Evolutionary conservation across 1,140 invertebrate genomes (phyloP), one percentile per base, ranked within the genome.

Genomic region (Eupeodes corollae): DNA sequence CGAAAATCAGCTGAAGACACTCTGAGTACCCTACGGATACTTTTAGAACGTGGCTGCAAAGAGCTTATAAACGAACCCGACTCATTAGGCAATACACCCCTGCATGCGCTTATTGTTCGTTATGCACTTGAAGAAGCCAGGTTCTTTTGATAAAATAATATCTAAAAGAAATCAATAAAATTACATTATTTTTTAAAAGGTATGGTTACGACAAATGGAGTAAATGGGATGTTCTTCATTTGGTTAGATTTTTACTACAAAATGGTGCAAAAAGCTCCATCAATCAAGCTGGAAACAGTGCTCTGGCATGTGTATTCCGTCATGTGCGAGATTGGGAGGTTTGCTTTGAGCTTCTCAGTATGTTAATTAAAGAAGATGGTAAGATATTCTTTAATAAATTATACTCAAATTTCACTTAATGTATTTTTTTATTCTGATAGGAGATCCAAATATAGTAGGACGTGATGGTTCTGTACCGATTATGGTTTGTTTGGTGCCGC

Each of bases 321-420:
- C 82, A 84, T 63, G 74, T 84, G 9, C 62, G 79, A n/a, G 82
- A 84, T 58, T 84, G 82, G 82, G 82, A 84, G 58, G 82, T 84
- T 47, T 79, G 82, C 42, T 84, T 82, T 61, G 81, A 84, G 56
- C 60, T 84, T 37, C 66, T 84, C 18, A 78, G 79, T 49, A 84
- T 84, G 82, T 63, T 84, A 34, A 70, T 84, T 6, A 73, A 77
- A 53, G 77, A 83, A 60, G 79, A 80, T 52, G 81, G 79, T 59
- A 59, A 73, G 52, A 44, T 5, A 26, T 41, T 14, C 33, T 13
- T 14, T 16, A 6, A 44, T 31, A 26, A 18, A 21, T 16, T 16
- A 43, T 43, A 8, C n/a, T n/a, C n/a, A n/a, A n/a, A n/a, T n/a
- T n/a, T n/a, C n/a, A n/a, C n/a, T n/a, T n/a, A n/a, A 10, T 15